Evolutionary conservation across 2,113 vertebrate species (phyloP).

Genomic region (Genyomyrus donnyi): DNA sequence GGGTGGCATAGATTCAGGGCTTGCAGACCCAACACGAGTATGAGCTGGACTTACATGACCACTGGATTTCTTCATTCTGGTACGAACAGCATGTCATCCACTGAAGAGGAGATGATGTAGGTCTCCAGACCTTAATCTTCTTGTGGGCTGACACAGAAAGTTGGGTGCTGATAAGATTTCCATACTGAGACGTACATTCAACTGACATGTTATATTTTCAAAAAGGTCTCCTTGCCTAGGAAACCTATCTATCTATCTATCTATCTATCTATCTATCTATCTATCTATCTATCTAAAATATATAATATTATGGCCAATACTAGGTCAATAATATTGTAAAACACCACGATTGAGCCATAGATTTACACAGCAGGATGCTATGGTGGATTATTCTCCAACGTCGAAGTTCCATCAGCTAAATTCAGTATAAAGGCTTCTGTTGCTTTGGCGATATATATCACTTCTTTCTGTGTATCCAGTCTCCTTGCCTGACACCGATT

Average conservation of each 20-base stretch:
- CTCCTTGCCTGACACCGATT: neutral
- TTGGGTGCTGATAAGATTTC: slow-evolving; percentile 38
- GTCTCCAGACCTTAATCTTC: slow-evolving; percentile 43
- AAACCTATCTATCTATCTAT: neutral
- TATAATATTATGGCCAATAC: neutral
- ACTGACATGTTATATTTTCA: slow-evolving; percentile 50
- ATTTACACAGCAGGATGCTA: neutral
- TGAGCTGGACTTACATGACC: neutral
- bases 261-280: neutral
- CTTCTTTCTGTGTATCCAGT: neutral
- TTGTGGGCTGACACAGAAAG: slow-evolving; percentile 45
- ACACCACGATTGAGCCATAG: neutral
- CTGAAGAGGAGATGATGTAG: slow-evolving; percentile 24
- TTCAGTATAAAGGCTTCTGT: neutral
- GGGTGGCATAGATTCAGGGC: neutral
- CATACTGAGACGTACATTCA: slow-evolving; percentile 50
- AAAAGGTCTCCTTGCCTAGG: slow-evolving; percentile 14
- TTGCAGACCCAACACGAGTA: neutral
- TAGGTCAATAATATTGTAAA: neutral
- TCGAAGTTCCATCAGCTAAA: neutral
- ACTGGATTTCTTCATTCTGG: neutral
- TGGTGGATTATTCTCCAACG: neutral
- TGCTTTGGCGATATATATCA: neutral
- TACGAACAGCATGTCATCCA: slow-evolving; percentile 5
- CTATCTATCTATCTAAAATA: neutral